Conservation (phyloP, 2,797 vertebrate genomes). For the Pangasius djambal region DNA sequence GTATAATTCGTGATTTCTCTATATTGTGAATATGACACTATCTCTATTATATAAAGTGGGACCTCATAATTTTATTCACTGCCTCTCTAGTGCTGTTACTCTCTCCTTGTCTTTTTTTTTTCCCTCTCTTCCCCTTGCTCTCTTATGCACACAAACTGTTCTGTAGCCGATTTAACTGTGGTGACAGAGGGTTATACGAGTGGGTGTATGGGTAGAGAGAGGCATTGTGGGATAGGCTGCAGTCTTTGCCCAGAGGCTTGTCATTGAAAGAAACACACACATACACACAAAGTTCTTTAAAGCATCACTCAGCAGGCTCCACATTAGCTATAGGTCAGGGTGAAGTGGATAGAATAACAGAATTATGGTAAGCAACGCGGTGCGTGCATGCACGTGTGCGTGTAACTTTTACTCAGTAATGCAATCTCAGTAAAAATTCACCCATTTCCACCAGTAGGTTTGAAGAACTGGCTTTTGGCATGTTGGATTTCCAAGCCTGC, state of each 20-base stretch:
- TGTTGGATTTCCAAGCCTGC: not conserved
- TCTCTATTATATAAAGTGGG: not conserved
- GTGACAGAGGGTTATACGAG: slow-evolving; percentile 52
- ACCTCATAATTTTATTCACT: not conserved
- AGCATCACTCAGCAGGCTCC: slow-evolving; percentile 52
- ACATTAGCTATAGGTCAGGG: slow-evolving; percentile 47
- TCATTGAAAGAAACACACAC: slow-evolving; percentile 36
- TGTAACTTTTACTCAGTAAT: not conserved
- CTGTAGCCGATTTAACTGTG: slow-evolving; percentile 56
- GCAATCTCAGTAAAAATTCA: not conserved
- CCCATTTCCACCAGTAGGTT: not conserved
- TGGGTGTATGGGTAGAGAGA: slow-evolving; percentile 45
- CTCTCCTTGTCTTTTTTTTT: not conserved
- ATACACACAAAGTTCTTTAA: slow-evolving; percentile 46
- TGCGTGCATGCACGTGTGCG: slow-evolving; percentile 8
- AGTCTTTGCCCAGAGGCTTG: slow-evolving; percentile 40
- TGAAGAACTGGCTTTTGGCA: not conserved
- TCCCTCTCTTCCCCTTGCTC: not conserved
- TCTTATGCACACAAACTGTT: slow-evolving; percentile 17
- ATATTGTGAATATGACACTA: not conserved
- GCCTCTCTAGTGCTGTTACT: not conserved
- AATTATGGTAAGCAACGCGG: slow-evolving; percentile 16
- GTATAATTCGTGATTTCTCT: not conserved
- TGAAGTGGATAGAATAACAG: slow-evolving; percentile 45
- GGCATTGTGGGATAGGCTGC: slow-evolving; percentile 41